Conservation (phyloP, 2,797 vertebrate species). For the Schizothorax lantsangensis region DNA sequence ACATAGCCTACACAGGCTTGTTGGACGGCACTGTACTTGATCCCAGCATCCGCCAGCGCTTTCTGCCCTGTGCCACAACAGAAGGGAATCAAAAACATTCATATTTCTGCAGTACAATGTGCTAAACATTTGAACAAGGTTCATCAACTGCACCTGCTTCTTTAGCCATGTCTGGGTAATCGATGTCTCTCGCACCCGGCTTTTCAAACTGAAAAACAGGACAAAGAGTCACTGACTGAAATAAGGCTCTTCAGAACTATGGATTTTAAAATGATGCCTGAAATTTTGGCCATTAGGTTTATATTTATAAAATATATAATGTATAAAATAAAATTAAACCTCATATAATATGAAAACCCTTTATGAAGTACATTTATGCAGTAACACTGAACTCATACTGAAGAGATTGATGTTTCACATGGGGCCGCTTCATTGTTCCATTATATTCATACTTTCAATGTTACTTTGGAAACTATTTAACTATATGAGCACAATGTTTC, state of each 20-base stretch:
- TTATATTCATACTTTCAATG: background rate
- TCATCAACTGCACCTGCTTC: conserved; percentile 88
- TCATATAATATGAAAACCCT: no score
- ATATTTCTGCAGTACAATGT: background rate
- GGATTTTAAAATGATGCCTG: no score
- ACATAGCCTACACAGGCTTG: conserved; percentile 96
- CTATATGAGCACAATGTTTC: background rate
- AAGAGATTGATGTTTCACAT: background rate
- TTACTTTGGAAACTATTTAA: conserved; percentile 4
- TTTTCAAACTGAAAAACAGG: conserved; percentile 85
- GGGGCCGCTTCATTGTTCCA: background rate
- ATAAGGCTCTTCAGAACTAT: background rate
- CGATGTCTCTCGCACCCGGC: conserved; percentile 76
- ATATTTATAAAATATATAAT: background rate
- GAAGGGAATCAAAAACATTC: conserved; percentile 8
- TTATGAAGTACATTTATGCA: no score
- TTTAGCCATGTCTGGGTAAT: conserved; percentile 94
- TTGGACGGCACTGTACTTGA: conserved; percentile 88
- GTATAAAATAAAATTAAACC: background rate
- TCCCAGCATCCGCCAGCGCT: conserved; percentile 88
- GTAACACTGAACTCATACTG: no score
- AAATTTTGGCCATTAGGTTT: background rate
- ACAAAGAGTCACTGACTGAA: background rate
- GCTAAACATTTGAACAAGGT: background rate
- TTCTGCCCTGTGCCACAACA: conserved; percentile 79